Conservation (phyloP, 2,113 vertebrate species). For the Aegithalos caudatus region DNA sequence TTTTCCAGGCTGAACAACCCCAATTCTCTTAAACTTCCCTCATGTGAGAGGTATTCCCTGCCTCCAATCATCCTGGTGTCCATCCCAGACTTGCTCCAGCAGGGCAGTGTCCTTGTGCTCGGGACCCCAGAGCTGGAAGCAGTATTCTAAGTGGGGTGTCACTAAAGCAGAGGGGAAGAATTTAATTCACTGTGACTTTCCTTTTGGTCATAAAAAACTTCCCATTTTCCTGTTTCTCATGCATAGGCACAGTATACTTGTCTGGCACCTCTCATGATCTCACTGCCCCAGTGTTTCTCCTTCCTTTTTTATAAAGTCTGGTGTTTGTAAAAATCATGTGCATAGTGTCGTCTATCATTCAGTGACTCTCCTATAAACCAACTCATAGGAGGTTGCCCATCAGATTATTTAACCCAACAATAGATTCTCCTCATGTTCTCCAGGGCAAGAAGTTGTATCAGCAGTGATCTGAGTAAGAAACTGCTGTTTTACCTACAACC, state of each 20-base stretch:
- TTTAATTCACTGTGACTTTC: background rate
- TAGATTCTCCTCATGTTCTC: background rate
- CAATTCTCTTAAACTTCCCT: background rate
- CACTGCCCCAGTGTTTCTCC: background rate
- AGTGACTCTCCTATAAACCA: background rate
- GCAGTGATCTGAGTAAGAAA: background rate
- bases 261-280: background rate
- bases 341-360: too few relatives aligned
- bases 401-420: background rate
- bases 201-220: background rate
- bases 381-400: background rate
- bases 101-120: background rate
- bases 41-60: background rate
- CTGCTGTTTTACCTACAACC: background rate
- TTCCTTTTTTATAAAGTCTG: background rate
- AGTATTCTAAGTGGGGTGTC: background rate
- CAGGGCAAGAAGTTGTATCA: background rate
- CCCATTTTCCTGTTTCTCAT: fast-evolving
- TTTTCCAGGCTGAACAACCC: background rate
- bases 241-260: fast-evolving
- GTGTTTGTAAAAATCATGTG: background rate
- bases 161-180: background rate
- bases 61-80: too few relatives aligned
- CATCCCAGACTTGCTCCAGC: fast-evolving
- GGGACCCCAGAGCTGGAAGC: background rate